Conservation (phyloP, 2,888 invertebrate species). For the Leptopilina drosophilae region DNA sequence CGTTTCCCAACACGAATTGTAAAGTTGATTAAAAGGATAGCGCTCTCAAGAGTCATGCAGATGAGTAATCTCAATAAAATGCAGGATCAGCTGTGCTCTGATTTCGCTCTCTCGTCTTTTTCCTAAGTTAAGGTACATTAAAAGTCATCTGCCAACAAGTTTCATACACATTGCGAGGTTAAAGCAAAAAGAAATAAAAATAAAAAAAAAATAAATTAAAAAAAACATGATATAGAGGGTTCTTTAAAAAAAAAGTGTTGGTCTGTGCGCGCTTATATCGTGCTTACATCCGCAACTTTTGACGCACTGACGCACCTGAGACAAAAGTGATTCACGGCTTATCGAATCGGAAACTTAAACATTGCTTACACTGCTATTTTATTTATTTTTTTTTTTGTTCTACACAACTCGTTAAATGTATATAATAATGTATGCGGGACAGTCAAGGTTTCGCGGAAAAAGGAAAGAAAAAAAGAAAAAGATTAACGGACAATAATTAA, state of each 20-base stretch:
- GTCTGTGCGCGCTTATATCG: conserved; percentile 12
- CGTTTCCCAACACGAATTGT: conserved; percentile 8
- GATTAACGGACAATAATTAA: background rate
- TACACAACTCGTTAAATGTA: conserved; percentile 21
- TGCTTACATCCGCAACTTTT: conserved; percentile 36
- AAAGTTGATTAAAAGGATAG: conserved; percentile 31
- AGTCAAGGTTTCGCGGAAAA: conserved; percentile 32
- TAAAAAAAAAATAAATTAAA: background rate
- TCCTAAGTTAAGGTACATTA: conserved; percentile 5
- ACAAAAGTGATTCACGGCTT: conserved; percentile 38
- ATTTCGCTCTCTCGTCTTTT: conserved; percentile 16
- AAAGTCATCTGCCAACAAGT: conserved; percentile 19
- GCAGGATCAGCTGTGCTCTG: conserved; percentile 36
- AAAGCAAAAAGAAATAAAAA: no score
- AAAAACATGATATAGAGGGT: background rate
- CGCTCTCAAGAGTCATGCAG: conserved; percentile 10
- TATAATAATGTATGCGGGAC: conserved; percentile 12
- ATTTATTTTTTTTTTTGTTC: conserved; percentile 17
- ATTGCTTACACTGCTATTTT: conserved; percentile 29
- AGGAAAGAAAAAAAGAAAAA: background rate
- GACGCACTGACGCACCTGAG: conserved; percentile 39
- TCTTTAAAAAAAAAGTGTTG: conserved; percentile 3
- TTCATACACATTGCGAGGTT: background rate
- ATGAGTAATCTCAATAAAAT: conserved; percentile 39
- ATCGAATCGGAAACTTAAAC: conserved; percentile 40